These are phyloP conservation scores for Phylloscopus collybita DNA, from an alignment of 2,797 vertebrate genomes.

Conservation along the genomic window DNA sequence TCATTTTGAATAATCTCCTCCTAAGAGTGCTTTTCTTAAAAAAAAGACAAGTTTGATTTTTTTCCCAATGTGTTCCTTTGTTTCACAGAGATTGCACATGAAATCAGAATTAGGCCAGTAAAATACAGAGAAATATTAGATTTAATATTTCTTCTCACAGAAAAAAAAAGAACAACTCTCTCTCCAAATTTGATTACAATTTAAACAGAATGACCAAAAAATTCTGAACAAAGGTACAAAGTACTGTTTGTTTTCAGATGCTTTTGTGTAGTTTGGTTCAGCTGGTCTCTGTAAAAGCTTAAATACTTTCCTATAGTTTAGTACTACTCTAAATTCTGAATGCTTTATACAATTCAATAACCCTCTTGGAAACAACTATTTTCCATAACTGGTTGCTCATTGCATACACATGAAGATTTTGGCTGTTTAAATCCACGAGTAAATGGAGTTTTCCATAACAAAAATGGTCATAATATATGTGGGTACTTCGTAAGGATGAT, in stretches of 20 bases:
- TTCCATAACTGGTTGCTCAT: background rate
- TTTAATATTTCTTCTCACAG: background rate
- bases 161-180: background rate
- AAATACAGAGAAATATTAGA: background rate
- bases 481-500: background rate
- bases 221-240: background rate
- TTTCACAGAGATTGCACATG: background rate
- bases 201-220: background rate
- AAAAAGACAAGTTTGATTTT: accelerated
- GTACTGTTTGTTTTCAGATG: background rate
- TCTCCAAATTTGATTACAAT: background rate
- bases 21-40: background rate
- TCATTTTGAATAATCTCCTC: background rate
- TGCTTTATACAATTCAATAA: background rate
- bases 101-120: background rate
- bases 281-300: background rate
- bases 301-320: background rate
- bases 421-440: background rate
- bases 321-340: background rate
- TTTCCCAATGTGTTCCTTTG: background rate
- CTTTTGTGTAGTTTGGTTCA: background rate
- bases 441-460: background rate
- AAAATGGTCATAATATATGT: background rate
- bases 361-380: background rate
- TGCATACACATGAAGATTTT: background rate